These are phyloP conservation scores for Pseudopodoces humilis DNA, from an alignment of 2,113 vertebrate species.

Conservation along the genomic window DNA sequence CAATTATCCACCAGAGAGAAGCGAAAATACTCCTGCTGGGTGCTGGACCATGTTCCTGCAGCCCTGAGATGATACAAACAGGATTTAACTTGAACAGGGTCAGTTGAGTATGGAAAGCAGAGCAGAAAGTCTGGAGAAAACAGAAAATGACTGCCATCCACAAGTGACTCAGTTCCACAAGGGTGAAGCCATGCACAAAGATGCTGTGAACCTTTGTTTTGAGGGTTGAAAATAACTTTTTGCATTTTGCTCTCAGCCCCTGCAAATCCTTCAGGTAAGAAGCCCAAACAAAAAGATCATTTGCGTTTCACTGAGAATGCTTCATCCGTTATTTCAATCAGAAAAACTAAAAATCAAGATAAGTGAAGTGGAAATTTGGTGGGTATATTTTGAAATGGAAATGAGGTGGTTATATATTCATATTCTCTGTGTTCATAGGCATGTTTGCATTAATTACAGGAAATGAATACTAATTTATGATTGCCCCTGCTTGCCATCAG, in stretches of 20 bases:
- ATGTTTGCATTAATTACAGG: slow-evolving; percentile 81
- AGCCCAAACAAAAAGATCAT: rapidly evolving
- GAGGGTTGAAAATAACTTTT: not conserved
- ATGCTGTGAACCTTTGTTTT: not conserved
- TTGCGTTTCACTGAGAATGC: not conserved
- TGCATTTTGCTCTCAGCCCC: not conserved
- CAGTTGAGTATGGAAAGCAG: not conserved
- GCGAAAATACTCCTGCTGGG: not conserved
- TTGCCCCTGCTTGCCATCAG: slow-evolving; percentile 74
- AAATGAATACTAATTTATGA: slow-evolving; percentile 83
- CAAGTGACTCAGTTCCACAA: not conserved
- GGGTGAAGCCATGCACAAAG: not conserved
- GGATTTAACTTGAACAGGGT: not conserved
- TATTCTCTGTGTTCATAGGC: slow-evolving; percentile 76
- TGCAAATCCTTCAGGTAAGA: not conserved
- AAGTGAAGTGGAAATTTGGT: slow-evolving; percentile 73
- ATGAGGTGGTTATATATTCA: slow-evolving; percentile 77
- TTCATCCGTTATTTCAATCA: slow-evolving; percentile 64
- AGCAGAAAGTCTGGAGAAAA: not conserved
- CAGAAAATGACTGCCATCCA: not conserved
- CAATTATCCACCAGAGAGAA: not conserved
- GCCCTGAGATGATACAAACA: not conserved
- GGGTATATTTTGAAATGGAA: slow-evolving; percentile 77
- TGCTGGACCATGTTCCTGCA: not conserved
- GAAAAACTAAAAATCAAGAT: slow-evolving; percentile 66